phyloP scores from a whole-genome alignment of 2,113 vertebrate species.

The Girardinichthys multiradiatus region DNA sequence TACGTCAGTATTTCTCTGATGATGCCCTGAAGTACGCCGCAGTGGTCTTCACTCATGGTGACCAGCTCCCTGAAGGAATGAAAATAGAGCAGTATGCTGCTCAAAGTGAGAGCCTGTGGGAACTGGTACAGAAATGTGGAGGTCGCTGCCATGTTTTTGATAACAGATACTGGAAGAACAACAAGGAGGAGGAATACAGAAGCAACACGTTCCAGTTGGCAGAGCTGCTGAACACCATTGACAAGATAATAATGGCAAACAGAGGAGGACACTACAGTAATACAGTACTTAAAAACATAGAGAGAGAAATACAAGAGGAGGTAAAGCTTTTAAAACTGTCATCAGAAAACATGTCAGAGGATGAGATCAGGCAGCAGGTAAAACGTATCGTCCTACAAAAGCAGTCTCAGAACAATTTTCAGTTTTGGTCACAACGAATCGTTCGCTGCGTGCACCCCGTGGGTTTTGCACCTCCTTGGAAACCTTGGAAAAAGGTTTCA shows the following conservation, averaged over 20 bases:
- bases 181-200: not conserved
- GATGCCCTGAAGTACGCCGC: conserved; percentile 10
- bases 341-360: not conserved
- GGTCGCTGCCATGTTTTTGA: too few species aligned
- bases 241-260: conserved; percentile 14
- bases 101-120: too few species aligned
- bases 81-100: too few species aligned
- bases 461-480: too few species aligned
- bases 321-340: not conserved
- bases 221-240: conserved; percentile 39
- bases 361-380: conserved; percentile 27
- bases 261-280: conserved; percentile 37
- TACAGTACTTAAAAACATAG: conserved; percentile 5
- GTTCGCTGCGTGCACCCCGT: too few species aligned
- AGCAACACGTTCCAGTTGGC: conserved; percentile 40
- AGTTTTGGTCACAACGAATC: too few species aligned
- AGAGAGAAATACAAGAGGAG: conserved; percentile 4
- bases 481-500: too few species aligned
- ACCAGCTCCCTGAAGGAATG: not conserved
- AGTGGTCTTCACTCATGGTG: conserved; percentile 5
- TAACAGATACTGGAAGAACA: too few species aligned
- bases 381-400: conserved; percentile 56
- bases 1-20: conserved; percentile 26
- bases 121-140: too few species aligned
- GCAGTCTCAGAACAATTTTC: too few species aligned